These are phyloP conservation scores for Drosophila stalkeri DNA, from an alignment of 2,888 invertebrate genomes.

Conservation along the genomic window DNA sequence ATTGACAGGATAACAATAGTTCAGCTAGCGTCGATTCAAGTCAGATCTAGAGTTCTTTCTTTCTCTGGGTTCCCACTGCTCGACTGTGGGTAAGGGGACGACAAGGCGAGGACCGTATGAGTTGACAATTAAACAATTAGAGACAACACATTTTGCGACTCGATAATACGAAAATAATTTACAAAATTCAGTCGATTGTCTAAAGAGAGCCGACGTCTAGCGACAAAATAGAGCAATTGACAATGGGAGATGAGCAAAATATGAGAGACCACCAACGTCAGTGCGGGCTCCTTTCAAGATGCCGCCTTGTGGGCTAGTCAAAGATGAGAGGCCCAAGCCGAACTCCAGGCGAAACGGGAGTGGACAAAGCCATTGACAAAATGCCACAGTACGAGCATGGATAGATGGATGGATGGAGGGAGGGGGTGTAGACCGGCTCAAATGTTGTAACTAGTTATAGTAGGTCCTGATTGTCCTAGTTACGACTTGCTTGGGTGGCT, in stretches of 20 bases:
- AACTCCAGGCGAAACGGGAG: slow-evolving; percentile 42
- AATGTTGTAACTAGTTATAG: slow-evolving; percentile 15
- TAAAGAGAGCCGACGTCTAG: slow-evolving; percentile 39
- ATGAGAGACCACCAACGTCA: slow-evolving; percentile 72
- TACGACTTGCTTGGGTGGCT: slow-evolving; percentile 55
- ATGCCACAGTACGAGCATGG: slow-evolving; percentile 12
- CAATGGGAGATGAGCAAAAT: slow-evolving; percentile 72
- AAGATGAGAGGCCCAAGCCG: slow-evolving; percentile 68
- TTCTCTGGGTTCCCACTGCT: slow-evolving; percentile 33
- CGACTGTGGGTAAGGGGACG: slow-evolving; percentile 33
- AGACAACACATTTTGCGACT: slow-evolving; percentile 72
- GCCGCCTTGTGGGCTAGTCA: slow-evolving; percentile 66
- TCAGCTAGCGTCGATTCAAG: slow-evolving; percentile 34
- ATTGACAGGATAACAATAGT: slow-evolving; percentile 63
- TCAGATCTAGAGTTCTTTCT: slow-evolving; percentile 1
- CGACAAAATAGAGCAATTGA: slow-evolving; percentile 78
- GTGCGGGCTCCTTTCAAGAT: slow-evolving; percentile 54
- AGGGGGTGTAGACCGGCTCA: slow-evolving; percentile 12
- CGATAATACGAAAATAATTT: slow-evolving; percentile 84
- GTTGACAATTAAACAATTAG: slow-evolving; percentile 82
- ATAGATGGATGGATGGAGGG: slow-evolving; percentile 8
- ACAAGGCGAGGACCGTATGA: slow-evolving; percentile 56
- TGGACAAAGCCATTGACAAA: slow-evolving; percentile 78
- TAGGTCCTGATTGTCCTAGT: slow-evolving; percentile 52
- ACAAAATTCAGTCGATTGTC: slow-evolving; percentile 49